Evolutionary conservation across 2,797 vertebrate species (phyloP), one percentile per base, ranked within the genome.

Genomic region (Ptychobarbus kaznakovi): DNA sequence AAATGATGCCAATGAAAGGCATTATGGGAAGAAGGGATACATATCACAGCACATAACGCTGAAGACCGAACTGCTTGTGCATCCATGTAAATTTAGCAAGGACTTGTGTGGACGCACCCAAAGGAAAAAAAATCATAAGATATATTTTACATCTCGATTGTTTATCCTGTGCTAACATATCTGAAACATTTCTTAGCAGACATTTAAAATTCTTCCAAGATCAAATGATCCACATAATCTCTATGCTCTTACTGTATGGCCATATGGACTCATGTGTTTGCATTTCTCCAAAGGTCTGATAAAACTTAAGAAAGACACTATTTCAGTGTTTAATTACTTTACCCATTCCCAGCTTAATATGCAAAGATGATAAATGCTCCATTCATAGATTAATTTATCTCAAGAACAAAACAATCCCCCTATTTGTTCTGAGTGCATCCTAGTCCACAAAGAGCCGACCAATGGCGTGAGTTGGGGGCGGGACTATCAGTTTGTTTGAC

Each of bases 1-100:
- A 73, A 74, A 74, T 82, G 81, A 82, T 74, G 38, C 69, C 81
- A 82, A 15, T 63, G 51, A 82, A 73, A 61, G 7, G 25, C 38
- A 73, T 73, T 73, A 73, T 73, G 38, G 38, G 51, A 35, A 49
- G 63, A 80, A 20, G 25, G 18, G 53, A 49, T 35, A 58, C 10
- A 53, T 44, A 61, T 82, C 28, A 72, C 51, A 25, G 58, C 58
- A 61, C 58, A n/a, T 1, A 4, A 10, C 3, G 20, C 53, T 58
- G 20, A n/a, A 22, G 53, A n/a, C 8, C 58, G 16, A 42, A 40
- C 49, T 72, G 38, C 28, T 56, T 28, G 18, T 7, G 53, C 51
- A 72, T 51, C 9, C 68, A 58, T 4, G 35, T 38, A 2, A 51
- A 44, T 42, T 58, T 40, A 28, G 4, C 2, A 51, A 58, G 25